Percentiles rank a stretch among this genome's conserved stretches.
Conservation (phyloP, 2,113 vertebrate species). For the Scopus umbretta region DNA sequence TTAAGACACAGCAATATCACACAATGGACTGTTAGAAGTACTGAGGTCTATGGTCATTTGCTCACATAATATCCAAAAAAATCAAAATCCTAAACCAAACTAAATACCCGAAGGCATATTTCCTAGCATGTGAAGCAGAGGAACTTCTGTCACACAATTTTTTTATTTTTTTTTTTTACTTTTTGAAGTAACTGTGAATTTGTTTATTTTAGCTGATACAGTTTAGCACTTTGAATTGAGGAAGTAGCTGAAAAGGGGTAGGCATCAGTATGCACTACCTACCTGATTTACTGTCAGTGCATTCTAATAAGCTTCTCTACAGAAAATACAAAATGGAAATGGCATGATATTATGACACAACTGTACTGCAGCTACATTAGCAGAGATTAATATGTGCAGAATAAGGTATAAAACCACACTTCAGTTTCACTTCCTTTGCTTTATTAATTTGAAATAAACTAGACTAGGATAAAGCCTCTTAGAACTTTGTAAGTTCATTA, state of each 20-base stretch:
- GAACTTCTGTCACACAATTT: neutral
- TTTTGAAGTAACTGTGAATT: neutral
- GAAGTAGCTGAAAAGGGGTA: neutral
- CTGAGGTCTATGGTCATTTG: neutral
- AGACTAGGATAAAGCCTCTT: neutral
- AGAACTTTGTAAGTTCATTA: neutral
- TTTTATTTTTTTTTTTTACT: neutral
- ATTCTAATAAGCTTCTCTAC: neutral
- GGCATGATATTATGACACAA: neutral
- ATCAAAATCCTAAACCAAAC: neutral
- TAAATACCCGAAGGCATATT: neutral
- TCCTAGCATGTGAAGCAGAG: neutral
- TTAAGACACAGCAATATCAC: neutral
- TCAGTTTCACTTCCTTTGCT: neutral
- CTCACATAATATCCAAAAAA: neutral
- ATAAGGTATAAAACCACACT: neutral
- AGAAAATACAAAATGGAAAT: neutral
- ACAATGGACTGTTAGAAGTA: neutral
- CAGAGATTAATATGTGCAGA: neutral
- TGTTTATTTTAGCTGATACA: neutral
- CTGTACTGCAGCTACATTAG: neutral
- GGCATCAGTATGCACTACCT: neutral
- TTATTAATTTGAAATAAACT: neutral
- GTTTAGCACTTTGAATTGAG: neutral
- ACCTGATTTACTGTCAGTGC: neutral